Percentiles rank a stretch among this genome's conserved stretches.
Conservation (phyloP, 1,140 invertebrate genomes). For the Spodoptera frugiperda region DNA sequence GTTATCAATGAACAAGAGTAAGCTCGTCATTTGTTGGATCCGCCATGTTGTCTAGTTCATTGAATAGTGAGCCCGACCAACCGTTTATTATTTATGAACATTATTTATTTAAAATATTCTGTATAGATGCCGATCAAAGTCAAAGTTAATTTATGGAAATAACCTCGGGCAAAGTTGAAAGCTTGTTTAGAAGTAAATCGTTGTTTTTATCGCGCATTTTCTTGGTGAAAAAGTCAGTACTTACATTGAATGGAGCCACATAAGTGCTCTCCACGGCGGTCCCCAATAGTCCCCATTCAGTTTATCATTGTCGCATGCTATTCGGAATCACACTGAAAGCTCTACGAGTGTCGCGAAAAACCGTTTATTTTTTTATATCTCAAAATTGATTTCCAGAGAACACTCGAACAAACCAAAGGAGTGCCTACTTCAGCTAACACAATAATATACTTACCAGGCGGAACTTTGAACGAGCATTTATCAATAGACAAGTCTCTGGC, state of each 20-base stretch:
- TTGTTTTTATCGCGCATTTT: slow-evolving; percentile 15
- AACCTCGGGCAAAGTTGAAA: neutral
- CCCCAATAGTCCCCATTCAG: slow-evolving; percentile 22
- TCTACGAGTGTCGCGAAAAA: slow-evolving; percentile 1
- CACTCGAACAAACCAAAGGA: neutral
- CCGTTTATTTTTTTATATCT: slow-evolving; percentile 12
- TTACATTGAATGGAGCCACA: slow-evolving; percentile 23
- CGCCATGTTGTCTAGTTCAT: neutral
- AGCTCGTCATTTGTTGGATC: neutral
- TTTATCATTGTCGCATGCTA: slow-evolving; percentile 30
- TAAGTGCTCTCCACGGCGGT: slow-evolving; percentile 32
- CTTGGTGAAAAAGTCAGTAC: slow-evolving; percentile 30
- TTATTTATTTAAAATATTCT: neutral
- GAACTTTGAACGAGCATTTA: neutral
- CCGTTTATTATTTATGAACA: neutral
- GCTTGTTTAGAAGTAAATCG: neutral
- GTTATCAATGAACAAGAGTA: neutral
- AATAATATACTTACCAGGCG: neutral
- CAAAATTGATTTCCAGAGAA: slow-evolving; percentile 26
- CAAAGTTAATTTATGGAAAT: neutral
- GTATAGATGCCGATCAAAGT: neutral
- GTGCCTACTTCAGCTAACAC: neutral
- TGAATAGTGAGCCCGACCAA: neutral
- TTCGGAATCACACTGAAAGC: slow-evolving; percentile 38
- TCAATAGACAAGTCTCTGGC: neutral